These are phyloP conservation scores for Buceros bicornis DNA, from an alignment of 2,797 vertebrate species.

Conservation along the genomic window DNA sequence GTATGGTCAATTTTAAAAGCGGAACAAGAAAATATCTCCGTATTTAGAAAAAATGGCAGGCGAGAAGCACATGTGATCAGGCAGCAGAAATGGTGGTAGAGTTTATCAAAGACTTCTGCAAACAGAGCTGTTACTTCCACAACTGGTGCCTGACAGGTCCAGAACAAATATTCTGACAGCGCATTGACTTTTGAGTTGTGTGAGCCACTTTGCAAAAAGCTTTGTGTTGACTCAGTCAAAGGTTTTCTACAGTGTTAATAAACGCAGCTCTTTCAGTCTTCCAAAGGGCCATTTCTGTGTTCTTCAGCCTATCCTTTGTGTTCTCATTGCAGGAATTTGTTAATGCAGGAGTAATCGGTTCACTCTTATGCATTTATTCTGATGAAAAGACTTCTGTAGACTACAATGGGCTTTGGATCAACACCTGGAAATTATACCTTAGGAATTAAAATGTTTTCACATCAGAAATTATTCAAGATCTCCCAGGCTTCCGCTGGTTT, in stretches of 20 bases:
- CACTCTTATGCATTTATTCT: background rate
- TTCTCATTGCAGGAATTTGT: background rate
- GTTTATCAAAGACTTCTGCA: constrained; percentile 11
- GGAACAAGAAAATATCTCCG: background rate
- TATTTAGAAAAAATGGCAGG: background rate
- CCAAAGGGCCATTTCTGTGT: background rate
- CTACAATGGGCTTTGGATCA: background rate
- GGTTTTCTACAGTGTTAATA: constrained; percentile 11
- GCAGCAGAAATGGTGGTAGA: background rate
- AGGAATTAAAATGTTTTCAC: background rate
- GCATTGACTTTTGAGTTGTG: background rate
- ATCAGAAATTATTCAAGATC: background rate
- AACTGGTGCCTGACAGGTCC: constrained; percentile 26
- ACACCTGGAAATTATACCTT: background rate
- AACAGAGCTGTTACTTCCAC: constrained; percentile 46
- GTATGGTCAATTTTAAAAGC: background rate
- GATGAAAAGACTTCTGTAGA: background rate
- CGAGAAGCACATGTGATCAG: background rate
- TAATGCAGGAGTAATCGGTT: background rate
- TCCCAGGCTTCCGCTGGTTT: background rate
- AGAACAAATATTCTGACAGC: constrained; percentile 57
- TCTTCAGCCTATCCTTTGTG: background rate
- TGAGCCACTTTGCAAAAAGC: background rate
- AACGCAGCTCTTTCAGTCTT: background rate
- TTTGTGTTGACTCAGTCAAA: constrained; percentile 32